Evolutionary conservation across 2,888 invertebrate species (phyloP).

Genomic region (Eremobia ochroleuca): DNA sequence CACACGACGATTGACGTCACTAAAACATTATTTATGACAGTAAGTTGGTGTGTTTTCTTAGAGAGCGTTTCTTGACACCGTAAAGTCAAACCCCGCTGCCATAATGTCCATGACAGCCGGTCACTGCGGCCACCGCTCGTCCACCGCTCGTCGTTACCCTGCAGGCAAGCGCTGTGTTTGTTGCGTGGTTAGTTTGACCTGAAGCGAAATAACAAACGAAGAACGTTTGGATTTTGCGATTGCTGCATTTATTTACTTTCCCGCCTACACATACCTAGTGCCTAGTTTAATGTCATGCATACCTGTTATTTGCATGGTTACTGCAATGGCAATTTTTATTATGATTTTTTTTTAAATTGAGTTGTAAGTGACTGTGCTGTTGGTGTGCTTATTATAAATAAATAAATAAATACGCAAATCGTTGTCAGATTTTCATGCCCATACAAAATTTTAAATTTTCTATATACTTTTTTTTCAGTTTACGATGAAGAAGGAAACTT

Average conservation of each 20-base stretch:
- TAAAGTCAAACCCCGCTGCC: not conserved
- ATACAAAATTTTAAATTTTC: too few relatives aligned
- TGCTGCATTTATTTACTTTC: not conserved
- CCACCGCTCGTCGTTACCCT: too few relatives aligned
- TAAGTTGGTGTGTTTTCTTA: not conserved
- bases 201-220: not conserved
- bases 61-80: not conserved
- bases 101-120: too few relatives aligned
- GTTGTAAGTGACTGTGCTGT: too few relatives aligned
- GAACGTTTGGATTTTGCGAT: not conserved
- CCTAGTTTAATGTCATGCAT: too few relatives aligned
- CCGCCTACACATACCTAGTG: too few relatives aligned
- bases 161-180: not conserved
- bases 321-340: too few relatives aligned
- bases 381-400: too few relatives aligned
- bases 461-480: slow-evolving; percentile 76
- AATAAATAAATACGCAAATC: too few relatives aligned
- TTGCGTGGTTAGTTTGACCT: not conserved
- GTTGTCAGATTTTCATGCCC: not conserved
- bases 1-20: not conserved
- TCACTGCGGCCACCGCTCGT: too few relatives aligned
- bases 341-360: too few relatives aligned
- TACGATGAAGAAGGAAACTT: slow-evolving; percentile 86
- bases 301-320: too few relatives aligned
- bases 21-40: not conserved